Base-by-base conservation (phyloP, 2,888 invertebrate species). In the Monochamus alternatus region DNA sequence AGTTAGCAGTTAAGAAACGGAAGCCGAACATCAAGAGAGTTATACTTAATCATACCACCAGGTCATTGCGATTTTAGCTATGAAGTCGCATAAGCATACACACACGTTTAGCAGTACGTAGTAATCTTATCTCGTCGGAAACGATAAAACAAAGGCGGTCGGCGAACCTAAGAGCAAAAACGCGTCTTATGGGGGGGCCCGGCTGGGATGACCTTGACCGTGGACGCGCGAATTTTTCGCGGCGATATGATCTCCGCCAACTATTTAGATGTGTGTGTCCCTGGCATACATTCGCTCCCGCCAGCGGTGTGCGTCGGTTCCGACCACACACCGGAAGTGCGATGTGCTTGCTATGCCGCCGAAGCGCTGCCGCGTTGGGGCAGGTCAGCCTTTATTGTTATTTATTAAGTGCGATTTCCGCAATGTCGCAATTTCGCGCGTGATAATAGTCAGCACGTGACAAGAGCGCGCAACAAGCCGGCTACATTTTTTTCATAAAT, bases 231-330 rank as follows among this genome's bases (percentile, higher is more conserved):
- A 14, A 69, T 64, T 74, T 74, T 74, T 74, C 64, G 74, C 74
- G 74, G 74, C 74, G 74, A 74, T 74, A 69, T 64, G 68, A 74
- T 74, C 74, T 69, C 62, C 72, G 22, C 22, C 1, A 47, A 44
- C 31, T 59, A 47, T 51, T 47, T 64, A 64, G 62, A 68, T 69
- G 60, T 64, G 69, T 74, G 69, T 69, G 74, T 74, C 74, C 74
- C 69, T 74, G 74, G 69, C 74, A 65, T 69, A 74, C 69, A 69
- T 69, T 69, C 60, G 58, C 69, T 58, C 5, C 47, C 47, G 47
- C 47, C 0, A 9, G 10, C 47, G 47, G 47, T 47, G 47, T 47
- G 47, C 47, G 9, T 47, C 47, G 47, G 3, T 47, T 47, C 47
- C 47, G 44, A 69, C 1, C 38, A 22, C 22, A 60, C n/a, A 51